phyloP scores from a whole-genome alignment of 2,113 vertebrate species.

The Cyanistes caeruleus region DNA sequence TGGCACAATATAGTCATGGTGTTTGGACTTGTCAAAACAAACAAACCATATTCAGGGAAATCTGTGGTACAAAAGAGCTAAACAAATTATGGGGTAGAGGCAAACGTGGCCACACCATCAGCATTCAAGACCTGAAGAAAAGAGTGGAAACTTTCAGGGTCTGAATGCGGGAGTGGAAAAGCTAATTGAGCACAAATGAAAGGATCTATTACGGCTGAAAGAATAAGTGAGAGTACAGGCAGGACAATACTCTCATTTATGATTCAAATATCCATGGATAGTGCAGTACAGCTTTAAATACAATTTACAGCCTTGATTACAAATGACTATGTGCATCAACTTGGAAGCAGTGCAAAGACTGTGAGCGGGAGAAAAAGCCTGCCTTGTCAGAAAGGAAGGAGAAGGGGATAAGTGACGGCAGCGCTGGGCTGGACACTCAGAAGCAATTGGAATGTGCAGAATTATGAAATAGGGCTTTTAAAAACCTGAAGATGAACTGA shows the following conservation, averaged over 20 bases:
- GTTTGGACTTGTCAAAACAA: conserved; percentile 71
- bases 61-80: conserved; percentile 52
- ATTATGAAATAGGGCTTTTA: conserved; percentile 30
- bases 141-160: conserved; percentile 44
- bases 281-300: conserved; percentile 7
- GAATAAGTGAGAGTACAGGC: background rate
- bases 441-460: background rate
- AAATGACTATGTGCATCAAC: conserved; percentile 32
- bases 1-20: background rate
- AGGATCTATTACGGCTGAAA: conserved; percentile 17
- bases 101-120: conserved; percentile 17
- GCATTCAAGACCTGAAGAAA: conserved; percentile 58
- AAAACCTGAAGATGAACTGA: conserved; percentile 57
- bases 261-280: background rate
- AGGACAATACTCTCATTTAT: conserved; percentile 28
- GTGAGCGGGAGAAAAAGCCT: conserved; percentile 10
- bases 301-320: conserved; percentile 33
- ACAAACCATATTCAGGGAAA: conserved; percentile 63
- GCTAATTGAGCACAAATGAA: conserved; percentile 46
- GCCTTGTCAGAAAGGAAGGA: background rate
- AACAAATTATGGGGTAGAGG: conserved; percentile 61
- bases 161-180: conserved; percentile 43
- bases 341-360: background rate
- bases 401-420: background rate
- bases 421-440: background rate